Percentiles rank a stretch among this genome's conserved stretches.
phyloP scores from a whole-genome alignment of 2,113 vertebrate genomes.

The Scytalopus superciliaris region DNA sequence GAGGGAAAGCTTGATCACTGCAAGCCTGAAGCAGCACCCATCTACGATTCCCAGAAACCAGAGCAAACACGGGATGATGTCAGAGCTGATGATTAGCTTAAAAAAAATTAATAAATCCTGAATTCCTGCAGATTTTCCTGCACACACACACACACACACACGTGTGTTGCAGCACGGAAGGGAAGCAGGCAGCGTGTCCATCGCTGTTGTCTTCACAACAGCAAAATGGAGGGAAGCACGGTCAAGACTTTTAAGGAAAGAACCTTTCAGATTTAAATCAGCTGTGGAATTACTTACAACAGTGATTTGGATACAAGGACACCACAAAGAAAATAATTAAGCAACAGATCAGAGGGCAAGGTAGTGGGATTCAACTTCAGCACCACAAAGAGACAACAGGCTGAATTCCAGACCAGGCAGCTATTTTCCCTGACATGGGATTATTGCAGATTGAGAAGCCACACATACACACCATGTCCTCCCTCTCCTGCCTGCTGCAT shows the following conservation, averaged over 20 bases:
- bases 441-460: not conserved
- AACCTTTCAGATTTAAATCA: not conserved
- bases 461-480: not conserved
- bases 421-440: not conserved
- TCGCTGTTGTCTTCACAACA: not conserved
- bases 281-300: not conserved
- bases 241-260: not conserved
- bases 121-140: not conserved
- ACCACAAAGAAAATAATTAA: not conserved
- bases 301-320: not conserved
- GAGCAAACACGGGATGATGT: not conserved
- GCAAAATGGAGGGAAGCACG: not conserved
- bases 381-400: not conserved
- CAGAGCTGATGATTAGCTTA: not conserved
- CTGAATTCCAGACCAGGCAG: not conserved
- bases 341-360: not conserved
- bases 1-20: not conserved
- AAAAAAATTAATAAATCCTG: not conserved
- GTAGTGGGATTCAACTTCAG: not conserved
- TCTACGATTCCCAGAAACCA: not conserved
- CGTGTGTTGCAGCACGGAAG: fast-evolving
- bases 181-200: not conserved
- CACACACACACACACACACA: not conserved
- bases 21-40: not conserved
- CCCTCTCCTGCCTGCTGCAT: not conserved